These are phyloP conservation scores for Solea senegalensis DNA, from an alignment of 2,113 vertebrate genomes.

Conservation along the genomic window DNA sequence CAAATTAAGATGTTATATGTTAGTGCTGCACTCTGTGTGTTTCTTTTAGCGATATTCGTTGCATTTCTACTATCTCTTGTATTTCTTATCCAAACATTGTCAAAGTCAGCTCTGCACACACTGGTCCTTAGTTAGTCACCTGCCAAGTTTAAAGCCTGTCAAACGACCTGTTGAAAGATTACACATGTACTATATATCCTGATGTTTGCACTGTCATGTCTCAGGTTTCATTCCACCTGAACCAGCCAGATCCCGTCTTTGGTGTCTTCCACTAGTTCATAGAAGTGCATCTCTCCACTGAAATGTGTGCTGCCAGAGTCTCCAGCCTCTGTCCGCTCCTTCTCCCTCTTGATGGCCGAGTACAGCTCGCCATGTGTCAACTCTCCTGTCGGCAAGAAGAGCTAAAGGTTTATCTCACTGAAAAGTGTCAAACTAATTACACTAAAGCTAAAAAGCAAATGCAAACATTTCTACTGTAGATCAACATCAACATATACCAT, in stretches of 20 bases:
- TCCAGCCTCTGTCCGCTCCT: slow-evolving; percentile 88
- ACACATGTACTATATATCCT: background rate
- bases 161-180: too few species aligned
- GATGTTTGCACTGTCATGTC: background rate
- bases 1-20: too few species aligned
- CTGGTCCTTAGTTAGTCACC: too few species aligned
- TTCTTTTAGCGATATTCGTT: too few species aligned
- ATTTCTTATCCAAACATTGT: too few species aligned
- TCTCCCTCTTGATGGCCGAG: slow-evolving; percentile 93
- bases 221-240: slow-evolving; percentile 83
- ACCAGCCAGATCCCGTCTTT: slow-evolving; percentile 99
- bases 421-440: background rate
- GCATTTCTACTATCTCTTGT: too few species aligned
- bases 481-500: background rate
- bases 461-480: background rate
- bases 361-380: slow-evolving; percentile 97
- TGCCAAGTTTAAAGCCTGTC: too few species aligned
- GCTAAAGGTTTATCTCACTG: background rate
- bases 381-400: slow-evolving; percentile 81
- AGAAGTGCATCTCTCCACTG: slow-evolving; percentile 98
- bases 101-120: too few species aligned
- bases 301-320: slow-evolving; percentile 89
- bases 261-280: slow-evolving; percentile 97
- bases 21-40: too few species aligned
- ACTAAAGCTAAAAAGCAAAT: background rate